A percentile compares a stretch with the other conserved stretches of the same genome.
Evolutionary conservation across 2,888 invertebrate genomes (phyloP).

Genomic region (Cosmia pyralina): DNA sequence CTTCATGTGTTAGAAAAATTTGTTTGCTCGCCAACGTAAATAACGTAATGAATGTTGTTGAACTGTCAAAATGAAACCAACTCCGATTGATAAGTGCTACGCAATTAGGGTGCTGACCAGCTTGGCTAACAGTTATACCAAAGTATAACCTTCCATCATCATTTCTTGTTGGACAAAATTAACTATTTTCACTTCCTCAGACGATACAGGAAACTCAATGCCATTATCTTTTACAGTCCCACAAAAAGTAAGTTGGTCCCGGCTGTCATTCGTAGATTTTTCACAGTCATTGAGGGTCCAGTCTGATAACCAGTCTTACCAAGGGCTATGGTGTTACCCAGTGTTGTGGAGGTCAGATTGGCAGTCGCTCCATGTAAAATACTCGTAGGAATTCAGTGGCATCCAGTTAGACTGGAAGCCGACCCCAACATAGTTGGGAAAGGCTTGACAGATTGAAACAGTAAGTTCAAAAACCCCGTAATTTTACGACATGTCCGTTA

Average conservation of each 20-base stretch:
- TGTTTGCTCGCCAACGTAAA: too few species aligned
- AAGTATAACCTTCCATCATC: background rate
- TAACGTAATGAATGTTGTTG: too few species aligned
- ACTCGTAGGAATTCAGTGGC: too few species aligned
- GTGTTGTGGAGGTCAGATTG: background rate
- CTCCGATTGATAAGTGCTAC: too few species aligned
- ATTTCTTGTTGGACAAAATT: background rate
- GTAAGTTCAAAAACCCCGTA: slow-evolving; percentile 8
- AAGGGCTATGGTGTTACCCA: background rate
- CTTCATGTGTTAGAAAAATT: too few species aligned
- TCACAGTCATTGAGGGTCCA: background rate
- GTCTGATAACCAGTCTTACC: background rate
- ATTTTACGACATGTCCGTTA: slow-evolving; percentile 56
- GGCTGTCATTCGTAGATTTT: background rate
- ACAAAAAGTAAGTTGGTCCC: background rate
- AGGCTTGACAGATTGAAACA: background rate
- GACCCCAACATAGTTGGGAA: background rate
- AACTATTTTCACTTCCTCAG: background rate
- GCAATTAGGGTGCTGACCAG: too few species aligned
- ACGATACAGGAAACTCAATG: background rate
- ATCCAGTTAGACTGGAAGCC: background rate
- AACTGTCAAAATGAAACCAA: too few species aligned
- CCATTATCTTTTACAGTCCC: background rate
- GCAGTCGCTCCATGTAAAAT: background rate
- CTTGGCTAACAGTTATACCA: background rate